Conservation (phyloP, 2,113 vertebrate species). For the Atlantisia rogersi region DNA sequence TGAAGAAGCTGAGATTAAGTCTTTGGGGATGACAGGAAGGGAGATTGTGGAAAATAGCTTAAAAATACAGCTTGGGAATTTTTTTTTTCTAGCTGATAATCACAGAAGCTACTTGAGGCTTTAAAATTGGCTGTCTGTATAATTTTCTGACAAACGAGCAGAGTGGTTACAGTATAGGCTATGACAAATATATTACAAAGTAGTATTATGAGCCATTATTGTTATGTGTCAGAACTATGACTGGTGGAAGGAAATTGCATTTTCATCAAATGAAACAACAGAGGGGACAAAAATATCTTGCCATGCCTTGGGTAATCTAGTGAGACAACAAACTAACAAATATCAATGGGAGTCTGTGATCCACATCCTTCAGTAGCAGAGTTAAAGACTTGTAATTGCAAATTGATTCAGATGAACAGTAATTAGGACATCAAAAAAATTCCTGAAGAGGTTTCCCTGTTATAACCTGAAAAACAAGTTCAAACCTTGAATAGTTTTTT, state of each 20-base stretch:
- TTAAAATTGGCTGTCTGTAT: neutral
- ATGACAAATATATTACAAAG: neutral
- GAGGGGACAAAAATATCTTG: neutral
- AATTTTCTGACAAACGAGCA: neutral
- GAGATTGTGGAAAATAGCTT: neutral
- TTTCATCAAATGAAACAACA: neutral
- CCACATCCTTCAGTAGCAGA: neutral
- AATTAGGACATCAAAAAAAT: neutral
- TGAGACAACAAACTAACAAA: neutral
- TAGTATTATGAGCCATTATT: neutral
- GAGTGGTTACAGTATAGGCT: neutral
- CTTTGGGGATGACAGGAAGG: neutral
- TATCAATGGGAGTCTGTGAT: neutral
- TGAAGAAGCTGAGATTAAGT: neutral
- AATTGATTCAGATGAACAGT: neutral
- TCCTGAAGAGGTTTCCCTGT: neutral
- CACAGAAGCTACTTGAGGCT: neutral
- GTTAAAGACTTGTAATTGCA: neutral
- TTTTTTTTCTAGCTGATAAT: neutral
- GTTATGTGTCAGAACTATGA: neutral
- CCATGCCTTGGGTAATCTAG: neutral
- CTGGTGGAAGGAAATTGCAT: neutral
- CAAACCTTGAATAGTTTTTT: neutral
- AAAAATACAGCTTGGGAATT: neutral
- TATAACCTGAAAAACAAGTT: neutral